Percentiles rank a stretch among this genome's conserved stretches.
phyloP scores from a whole-genome alignment of 2,888 invertebrate genomes.

The Luperina nickerlii region DNA sequence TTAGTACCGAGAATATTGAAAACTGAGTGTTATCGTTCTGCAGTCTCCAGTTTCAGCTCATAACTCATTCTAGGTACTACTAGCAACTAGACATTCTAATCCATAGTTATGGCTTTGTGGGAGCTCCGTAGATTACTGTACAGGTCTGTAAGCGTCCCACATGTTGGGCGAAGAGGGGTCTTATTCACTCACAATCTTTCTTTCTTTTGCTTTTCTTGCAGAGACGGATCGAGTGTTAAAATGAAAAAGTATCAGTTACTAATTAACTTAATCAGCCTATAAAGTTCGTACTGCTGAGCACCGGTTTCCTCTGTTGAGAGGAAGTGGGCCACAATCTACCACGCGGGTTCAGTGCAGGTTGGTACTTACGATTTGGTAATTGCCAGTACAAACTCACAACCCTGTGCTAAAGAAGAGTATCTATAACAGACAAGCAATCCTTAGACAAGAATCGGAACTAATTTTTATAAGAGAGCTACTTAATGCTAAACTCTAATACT shows the following conservation, averaged over 20 bases:
- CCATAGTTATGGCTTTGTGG: not conserved
- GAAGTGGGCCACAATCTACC: not conserved
- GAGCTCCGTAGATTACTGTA: not conserved
- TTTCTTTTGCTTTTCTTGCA: not conserved
- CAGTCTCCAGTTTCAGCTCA: not conserved
- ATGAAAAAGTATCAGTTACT: not conserved
- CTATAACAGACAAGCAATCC: not conserved
- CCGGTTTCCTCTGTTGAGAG: not conserved
- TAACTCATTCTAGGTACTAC: not conserved
- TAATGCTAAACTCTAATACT: not conserved
- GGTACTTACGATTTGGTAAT: not conserved
- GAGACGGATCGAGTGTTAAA: not conserved
- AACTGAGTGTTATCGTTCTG: not conserved
- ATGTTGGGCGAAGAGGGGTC: not conserved
- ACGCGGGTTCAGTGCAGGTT: too few species aligned
- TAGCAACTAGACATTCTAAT: not conserved
- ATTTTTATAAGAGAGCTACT: not conserved
- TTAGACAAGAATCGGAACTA: not conserved
- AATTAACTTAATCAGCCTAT: not conserved
- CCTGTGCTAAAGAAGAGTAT: too few species aligned
- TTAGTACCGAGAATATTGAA: not conserved
- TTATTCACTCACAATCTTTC: not conserved
- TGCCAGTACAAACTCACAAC: not conserved
- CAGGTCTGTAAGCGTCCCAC: not conserved
- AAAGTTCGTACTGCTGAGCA: not conserved